These are phyloP conservation scores for Lophius piscatorius DNA, from an alignment of 2,113 vertebrate species.

Conservation along the genomic window DNA sequence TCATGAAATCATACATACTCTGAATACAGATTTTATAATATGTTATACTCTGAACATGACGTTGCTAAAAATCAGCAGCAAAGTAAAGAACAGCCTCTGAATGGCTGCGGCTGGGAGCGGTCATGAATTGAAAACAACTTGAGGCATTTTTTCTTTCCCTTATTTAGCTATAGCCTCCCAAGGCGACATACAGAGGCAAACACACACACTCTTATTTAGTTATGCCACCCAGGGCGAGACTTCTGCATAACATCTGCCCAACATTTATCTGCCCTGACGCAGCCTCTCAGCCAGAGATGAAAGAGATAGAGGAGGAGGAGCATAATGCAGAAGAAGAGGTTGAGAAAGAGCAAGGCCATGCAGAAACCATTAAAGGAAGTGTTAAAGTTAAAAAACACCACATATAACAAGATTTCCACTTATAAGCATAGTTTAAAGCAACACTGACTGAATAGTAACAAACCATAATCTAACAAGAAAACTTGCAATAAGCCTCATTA, in stretches of 20 bases:
- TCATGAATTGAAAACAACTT: constrained; percentile 51
- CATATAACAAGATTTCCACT: no score
- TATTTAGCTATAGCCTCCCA: constrained; percentile 51
- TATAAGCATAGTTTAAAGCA: no score
- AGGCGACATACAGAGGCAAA: constrained; percentile 46
- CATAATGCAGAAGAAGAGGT: constrained; percentile 1
- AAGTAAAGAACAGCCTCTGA: constrained; percentile 32
- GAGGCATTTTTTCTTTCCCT: constrained; percentile 39
- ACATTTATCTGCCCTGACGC: constrained; percentile 69
- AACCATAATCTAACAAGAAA: no score
- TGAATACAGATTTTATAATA: constrained; percentile 12
- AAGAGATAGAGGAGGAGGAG: constrained; percentile 32
- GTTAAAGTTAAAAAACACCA: no score
- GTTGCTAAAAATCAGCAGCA: constrained; percentile 17
- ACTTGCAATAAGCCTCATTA: no score
- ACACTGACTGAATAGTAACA: no score
- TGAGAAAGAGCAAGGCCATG: no score
- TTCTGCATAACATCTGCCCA: constrained; percentile 74
- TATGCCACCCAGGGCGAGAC: constrained; percentile 60
- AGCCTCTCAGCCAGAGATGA: constrained; percentile 52
- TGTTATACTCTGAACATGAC: constrained; percentile 17
- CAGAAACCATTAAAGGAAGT: no score
- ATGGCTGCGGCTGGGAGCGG: constrained; percentile 23
- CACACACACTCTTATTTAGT: constrained; percentile 59
- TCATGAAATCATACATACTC: background rate